A percentile compares a stretch with the other conserved stretches of the same genome.
Conservation (phyloP, 2,797 vertebrate genomes). For the Sebastolobus altivelis region DNA sequence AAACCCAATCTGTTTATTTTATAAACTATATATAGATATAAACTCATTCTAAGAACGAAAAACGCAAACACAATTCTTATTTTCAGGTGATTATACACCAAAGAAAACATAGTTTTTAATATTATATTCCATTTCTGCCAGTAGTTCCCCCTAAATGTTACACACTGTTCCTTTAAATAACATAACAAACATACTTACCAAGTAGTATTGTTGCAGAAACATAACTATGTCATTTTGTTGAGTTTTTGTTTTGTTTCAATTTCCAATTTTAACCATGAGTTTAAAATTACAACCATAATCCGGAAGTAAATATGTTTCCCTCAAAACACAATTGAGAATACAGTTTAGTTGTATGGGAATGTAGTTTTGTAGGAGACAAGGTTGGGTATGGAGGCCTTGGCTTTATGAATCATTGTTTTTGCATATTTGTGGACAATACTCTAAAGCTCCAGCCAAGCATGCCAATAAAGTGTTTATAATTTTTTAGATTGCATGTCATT, state of each 20-base stretch:
- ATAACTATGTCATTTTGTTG: background rate
- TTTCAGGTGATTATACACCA: background rate
- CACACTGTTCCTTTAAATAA: background rate
- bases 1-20: too few relatives aligned
- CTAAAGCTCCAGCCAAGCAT: conserved; percentile 36
- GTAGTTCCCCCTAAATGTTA: background rate
- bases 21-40: too few relatives aligned
- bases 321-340: background rate
- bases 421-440: conserved; percentile 66
- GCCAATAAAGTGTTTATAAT: conserved; percentile 65
- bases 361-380: background rate
- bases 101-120: background rate
- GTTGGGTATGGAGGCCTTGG: conserved; percentile 42
- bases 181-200: background rate
- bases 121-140: background rate
- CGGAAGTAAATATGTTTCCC: background rate
- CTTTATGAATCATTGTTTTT: conserved; percentile 62
- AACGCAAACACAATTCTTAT: too few relatives aligned
- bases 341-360: background rate
- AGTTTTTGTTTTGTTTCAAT: background rate
- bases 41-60: too few relatives aligned
- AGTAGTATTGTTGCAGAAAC: background rate
- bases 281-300: background rate
- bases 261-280: background rate
- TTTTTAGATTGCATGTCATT: conserved; percentile 52